Percentiles rank a stretch among this genome's conserved stretches.
Conservation (phyloP, 2,113 vertebrate species). For the Candoia aspera region DNA sequence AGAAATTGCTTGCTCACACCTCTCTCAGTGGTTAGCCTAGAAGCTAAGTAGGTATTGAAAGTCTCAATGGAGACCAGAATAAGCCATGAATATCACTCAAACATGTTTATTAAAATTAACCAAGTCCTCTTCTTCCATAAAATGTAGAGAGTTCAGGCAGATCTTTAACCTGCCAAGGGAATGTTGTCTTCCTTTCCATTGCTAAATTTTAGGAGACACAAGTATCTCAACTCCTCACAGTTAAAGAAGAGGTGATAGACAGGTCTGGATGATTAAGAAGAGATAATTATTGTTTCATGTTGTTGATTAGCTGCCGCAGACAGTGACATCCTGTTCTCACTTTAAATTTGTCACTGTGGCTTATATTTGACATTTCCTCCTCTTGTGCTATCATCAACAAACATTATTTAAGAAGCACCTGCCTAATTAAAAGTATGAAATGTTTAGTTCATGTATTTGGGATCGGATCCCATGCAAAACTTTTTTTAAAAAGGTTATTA, state of each 20-base stretch:
- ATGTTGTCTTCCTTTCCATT: constrained; percentile 35
- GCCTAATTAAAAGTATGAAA: background rate
- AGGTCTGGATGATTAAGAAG: constrained; percentile 48
- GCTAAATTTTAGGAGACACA: constrained; percentile 34
- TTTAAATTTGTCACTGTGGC: constrained; percentile 43
- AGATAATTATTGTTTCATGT: constrained; percentile 48
- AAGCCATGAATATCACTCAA: background rate
- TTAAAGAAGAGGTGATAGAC: constrained; percentile 39
- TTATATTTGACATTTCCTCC: constrained; percentile 40
- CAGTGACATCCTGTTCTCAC: constrained; percentile 46
- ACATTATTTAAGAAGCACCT: constrained; percentile 25
- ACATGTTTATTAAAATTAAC: background rate
- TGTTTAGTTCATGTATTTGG: constrained; percentile 25
- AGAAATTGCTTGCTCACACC: background rate
- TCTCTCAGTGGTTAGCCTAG: background rate
- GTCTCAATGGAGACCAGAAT: background rate
- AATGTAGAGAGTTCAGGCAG: constrained; percentile 1
- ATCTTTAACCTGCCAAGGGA: constrained; percentile 34
- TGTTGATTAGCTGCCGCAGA: constrained; percentile 52
- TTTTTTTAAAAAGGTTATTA: background rate
- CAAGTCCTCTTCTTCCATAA: background rate
- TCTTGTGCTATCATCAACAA: constrained; percentile 30
- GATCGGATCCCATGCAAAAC: background rate
- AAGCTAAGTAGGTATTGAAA: background rate
- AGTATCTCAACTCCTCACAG: constrained; percentile 44